Evolutionary conservation across 2,888 invertebrate species (phyloP).

Genomic region (Minunthozetes semirufus): DNA sequence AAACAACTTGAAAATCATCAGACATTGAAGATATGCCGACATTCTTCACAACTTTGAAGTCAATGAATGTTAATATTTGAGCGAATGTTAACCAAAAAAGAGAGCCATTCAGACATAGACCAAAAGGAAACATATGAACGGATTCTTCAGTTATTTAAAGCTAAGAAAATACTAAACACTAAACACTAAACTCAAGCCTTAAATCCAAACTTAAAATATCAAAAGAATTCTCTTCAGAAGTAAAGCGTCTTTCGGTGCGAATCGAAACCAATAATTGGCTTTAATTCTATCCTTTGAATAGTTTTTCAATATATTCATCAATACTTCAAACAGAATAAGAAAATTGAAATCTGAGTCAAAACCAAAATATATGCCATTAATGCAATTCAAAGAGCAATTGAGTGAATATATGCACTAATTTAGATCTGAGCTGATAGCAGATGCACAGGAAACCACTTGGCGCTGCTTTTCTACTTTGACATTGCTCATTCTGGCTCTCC

Average conservation of each 20-base stretch:
- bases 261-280: neutral
- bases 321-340: neutral
- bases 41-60: constrained; percentile 14
- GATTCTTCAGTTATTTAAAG: neutral
- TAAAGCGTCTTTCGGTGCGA: neutral
- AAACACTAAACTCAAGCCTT: neutral
- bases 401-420: neutral
- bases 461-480: neutral
- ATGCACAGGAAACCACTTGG: constrained; percentile 26
- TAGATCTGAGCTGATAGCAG: constrained; percentile 5
- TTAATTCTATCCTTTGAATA: neutral
- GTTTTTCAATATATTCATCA: neutral
- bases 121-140: constrained; percentile 6
- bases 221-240: neutral
- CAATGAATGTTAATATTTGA: neutral
- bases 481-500: neutral
- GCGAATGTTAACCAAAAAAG: neutral
- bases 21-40: neutral
- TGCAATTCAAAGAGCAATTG: neutral
- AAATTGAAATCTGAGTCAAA: neutral
- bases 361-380: neutral
- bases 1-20: neutral
- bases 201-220: neutral
- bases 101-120: neutral
- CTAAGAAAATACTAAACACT: neutral